A percentile compares a stretch with the other conserved stretches of the same genome.
These are phyloP conservation scores for Neoascia interrupta DNA, from an alignment of 2,888 invertebrate species.

Conservation along the genomic window DNA sequence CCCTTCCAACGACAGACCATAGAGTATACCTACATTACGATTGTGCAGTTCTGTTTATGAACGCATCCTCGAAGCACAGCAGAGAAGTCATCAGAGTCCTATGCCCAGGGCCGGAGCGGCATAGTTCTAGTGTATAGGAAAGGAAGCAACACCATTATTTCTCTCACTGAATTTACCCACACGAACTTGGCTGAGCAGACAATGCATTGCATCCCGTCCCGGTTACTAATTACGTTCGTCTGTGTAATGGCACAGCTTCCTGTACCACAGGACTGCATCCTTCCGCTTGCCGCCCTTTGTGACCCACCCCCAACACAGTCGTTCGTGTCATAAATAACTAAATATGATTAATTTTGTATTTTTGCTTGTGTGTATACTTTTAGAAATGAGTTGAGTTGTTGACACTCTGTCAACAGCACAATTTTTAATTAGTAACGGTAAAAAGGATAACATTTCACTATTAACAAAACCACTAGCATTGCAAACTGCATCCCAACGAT, in stretches of 20 bases:
- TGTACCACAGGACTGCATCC: background rate
- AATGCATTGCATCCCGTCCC: constrained; percentile 53
- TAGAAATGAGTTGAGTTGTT: constrained; percentile 50
- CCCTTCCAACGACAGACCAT: constrained; percentile 24
- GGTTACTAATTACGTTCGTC: constrained; percentile 61
- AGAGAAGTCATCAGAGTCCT: constrained; percentile 5
- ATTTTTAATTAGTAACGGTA: constrained; percentile 60
- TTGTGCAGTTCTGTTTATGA: constrained; percentile 26
- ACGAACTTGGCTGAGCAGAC: constrained; percentile 44
- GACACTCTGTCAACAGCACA: constrained; percentile 67
- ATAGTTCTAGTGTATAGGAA: background rate
- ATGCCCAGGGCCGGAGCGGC: constrained; percentile 6
- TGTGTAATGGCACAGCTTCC: background rate
- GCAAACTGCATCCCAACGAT: constrained; percentile 38
- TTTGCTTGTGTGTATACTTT: constrained; percentile 33
- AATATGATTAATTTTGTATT: constrained; percentile 54
- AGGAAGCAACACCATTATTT: constrained; percentile 18
- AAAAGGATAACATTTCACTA: constrained; percentile 55
- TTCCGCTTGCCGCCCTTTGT: background rate
- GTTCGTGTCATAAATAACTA: constrained; percentile 55
- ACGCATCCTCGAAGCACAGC: constrained; percentile 22
- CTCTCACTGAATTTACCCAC: constrained; percentile 23
- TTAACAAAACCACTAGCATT: constrained; percentile 53
- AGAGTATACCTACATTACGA: constrained; percentile 2
- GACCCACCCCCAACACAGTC: background rate